A percentile compares a stretch with the other conserved stretches of the same genome.
Conservation (phyloP, 2,113 vertebrate genomes). For the Merops nubicus region DNA sequence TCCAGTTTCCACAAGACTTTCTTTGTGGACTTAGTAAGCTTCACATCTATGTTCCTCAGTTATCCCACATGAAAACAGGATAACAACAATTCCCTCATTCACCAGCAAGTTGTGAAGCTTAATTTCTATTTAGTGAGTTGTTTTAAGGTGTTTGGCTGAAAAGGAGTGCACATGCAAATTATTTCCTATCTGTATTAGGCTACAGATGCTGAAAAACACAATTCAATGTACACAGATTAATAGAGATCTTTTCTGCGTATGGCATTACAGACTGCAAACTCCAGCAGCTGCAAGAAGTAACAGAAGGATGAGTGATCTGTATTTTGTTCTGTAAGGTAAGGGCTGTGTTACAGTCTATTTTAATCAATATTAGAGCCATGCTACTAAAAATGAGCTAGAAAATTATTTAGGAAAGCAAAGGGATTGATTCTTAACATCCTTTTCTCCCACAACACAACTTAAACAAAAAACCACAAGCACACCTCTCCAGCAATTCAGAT, state of each 20-base stretch:
- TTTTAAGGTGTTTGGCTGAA: background rate
- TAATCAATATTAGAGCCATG: slow-evolving; percentile 4
- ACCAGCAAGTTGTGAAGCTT: background rate
- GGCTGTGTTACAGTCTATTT: background rate
- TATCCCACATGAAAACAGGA: background rate
- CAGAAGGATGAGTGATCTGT: background rate
- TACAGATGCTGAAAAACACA: background rate
- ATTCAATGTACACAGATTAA: background rate
- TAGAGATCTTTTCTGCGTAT: background rate
- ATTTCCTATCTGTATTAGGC: background rate
- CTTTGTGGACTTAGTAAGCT: background rate
- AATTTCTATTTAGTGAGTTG: background rate
- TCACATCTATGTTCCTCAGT: background rate
- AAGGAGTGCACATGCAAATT: background rate
- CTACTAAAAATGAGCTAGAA: background rate
- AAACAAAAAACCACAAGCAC: too few species aligned
- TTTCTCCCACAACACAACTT: background rate
- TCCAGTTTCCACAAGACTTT: background rate
- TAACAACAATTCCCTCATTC: background rate
- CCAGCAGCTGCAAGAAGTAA: background rate
- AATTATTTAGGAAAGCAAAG: slow-evolving; percentile 10
- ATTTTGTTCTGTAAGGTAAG: background rate
- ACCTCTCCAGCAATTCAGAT: background rate
- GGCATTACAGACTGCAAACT: background rate
- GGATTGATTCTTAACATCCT: background rate